Base-by-base conservation (phyloP, 2,113 vertebrate species). In the Corythornis madagascariensis region DNA sequence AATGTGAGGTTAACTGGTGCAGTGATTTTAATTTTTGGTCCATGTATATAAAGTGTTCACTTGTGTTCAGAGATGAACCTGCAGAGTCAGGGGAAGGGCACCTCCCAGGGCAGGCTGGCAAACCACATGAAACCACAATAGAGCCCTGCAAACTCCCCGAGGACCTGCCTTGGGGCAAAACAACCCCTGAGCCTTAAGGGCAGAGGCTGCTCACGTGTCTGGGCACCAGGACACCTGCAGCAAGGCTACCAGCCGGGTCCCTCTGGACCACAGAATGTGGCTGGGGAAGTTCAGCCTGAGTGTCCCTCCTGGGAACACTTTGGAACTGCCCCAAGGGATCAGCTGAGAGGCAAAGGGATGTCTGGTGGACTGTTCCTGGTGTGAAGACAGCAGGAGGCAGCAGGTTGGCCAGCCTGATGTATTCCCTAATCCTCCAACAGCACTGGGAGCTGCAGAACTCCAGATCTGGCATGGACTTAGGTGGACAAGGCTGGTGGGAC, bases 71-170 rank as follows among this genome's bases (percentile, higher is more conserved):
- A 70, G 40, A 9, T 18, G 59, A 18, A 19, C 50, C 19, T 2
- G 11, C 10, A 18, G 42, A 15, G 16, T 3, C 21, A 24, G 22
- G 59, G 38, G 16, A 31, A 1, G 38, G 29, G 20, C 7, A 13
- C 4, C 11, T 15, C 43, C 20, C 0, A 2, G 20, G 1, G 21
- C 52, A 11, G 40, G 43, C 26, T 33, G 43, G 3, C 10, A 25
- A 21, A n/a, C 38, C 0, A 1, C 45, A 7, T 16, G 1, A 16
- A 5, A 10, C 33, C 10, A 14, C 0, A 4, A 18, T 61, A 20
- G 55, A 13, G 38, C 35, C n/a, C 14, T 13, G 24, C 3, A 0
- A 22, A 18, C 0, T 3, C 28, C 14, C 4, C 3, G 0, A 9
- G 57, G 40, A 17, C 66, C 13, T 1, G 1, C 26, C 45, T 35